phyloP scores from a whole-genome alignment of 2,797 vertebrate species.

The Artibeus jamaicensis region DNA sequence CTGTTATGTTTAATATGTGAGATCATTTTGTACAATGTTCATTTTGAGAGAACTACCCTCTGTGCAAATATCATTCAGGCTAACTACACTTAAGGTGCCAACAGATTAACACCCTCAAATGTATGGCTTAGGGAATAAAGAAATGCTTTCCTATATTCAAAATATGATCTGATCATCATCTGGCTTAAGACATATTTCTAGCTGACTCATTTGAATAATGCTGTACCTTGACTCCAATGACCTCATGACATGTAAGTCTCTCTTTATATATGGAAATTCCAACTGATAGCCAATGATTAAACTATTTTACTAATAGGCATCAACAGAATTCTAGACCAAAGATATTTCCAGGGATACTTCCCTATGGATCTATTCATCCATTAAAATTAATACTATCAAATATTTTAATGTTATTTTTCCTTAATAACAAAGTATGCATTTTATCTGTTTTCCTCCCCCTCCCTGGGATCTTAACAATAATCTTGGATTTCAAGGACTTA shows the following conservation, averaged over 20 bases:
- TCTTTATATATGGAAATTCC: neutral
- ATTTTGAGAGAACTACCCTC: slow-evolving; percentile 24
- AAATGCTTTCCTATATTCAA: neutral
- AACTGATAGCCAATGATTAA: neutral
- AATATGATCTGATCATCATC: neutral
- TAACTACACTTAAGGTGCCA: neutral
- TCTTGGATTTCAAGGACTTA: neutral
- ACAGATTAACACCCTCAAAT: slow-evolving; percentile 10
- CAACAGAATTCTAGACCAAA: neutral
- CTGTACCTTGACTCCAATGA: neutral
- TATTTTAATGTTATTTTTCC: neutral
- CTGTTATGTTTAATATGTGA: slow-evolving; percentile 32
- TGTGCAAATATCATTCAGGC: slow-evolving; percentile 14
- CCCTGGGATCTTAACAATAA: neutral
- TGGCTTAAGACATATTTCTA: neutral
- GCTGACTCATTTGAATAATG: neutral
- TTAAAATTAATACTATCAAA: neutral
- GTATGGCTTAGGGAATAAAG: neutral
- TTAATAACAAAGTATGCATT: neutral
- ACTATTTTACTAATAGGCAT: neutral
- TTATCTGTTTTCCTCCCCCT: neutral
- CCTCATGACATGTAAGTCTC: neutral
- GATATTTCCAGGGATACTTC: neutral
- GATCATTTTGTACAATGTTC: slow-evolving; percentile 28
- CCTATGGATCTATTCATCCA: neutral